phyloP scores from a whole-genome alignment of 2,888 invertebrate genomes.

The Heliconius erato region DNA sequence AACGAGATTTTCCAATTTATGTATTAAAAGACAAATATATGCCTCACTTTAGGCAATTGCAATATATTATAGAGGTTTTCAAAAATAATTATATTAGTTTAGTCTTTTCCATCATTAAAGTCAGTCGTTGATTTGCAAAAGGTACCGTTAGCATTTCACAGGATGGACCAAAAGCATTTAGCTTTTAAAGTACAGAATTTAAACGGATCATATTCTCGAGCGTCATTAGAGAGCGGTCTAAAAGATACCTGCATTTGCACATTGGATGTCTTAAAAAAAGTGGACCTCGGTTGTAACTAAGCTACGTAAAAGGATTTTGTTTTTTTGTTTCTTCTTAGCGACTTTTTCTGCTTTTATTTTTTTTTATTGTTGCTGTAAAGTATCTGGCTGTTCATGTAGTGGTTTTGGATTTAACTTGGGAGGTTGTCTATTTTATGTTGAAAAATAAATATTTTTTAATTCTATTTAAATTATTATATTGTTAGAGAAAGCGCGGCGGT shows the following conservation, averaged over 20 bases:
- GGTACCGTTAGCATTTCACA: background rate
- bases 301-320: background rate
- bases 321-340: conserved; percentile 14
- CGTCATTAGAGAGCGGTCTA: conserved; percentile 24
- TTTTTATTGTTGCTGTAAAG: conserved; percentile 34
- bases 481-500: too few relatives aligned
- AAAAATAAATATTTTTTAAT: too few relatives aligned
- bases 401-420: background rate
- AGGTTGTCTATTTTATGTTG: background rate
- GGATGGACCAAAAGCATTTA: conserved; percentile 9
- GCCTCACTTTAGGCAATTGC: background rate
- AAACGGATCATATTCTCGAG: background rate
- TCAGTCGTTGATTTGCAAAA: conserved; percentile 12
- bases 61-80: background rate
- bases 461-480: background rate
- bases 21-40: background rate
- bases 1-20: too few relatives aligned
- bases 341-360: conserved; percentile 23
- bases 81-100: background rate
- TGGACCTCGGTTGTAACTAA: conserved; percentile 18
- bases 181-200: conserved; percentile 9
- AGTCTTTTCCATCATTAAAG: background rate
- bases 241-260: conserved; percentile 27
- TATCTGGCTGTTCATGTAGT: background rate
- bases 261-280: conserved; percentile 27